These are phyloP conservation scores for Goniozus legneri DNA, from an alignment of 1,140 invertebrate genomes.

Conservation along the genomic window DNA sequence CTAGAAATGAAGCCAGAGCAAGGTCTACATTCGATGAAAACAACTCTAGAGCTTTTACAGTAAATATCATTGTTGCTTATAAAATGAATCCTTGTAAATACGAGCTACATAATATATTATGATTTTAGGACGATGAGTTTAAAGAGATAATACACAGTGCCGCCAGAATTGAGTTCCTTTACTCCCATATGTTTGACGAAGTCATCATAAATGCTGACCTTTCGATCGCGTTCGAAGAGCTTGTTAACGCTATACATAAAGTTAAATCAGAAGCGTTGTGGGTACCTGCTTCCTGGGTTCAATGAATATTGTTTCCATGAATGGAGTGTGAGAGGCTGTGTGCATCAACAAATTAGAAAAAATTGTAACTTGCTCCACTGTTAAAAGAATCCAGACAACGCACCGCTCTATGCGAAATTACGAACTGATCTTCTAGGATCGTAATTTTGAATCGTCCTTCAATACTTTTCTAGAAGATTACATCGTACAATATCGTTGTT, in stretches of 20 bases:
- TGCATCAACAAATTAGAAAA: too few relatives aligned
- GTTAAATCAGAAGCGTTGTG: constrained; percentile 93
- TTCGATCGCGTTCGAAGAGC: constrained; percentile 79
- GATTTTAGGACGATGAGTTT: constrained; percentile 85
- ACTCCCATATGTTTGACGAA: constrained; percentile 93
- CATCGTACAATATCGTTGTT: neutral
- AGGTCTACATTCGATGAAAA: constrained; percentile 87
- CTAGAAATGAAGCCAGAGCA: constrained; percentile 74
- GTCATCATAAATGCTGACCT: constrained; percentile 89
- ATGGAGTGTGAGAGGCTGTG: neutral
- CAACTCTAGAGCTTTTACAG: constrained; percentile 85
- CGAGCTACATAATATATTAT: neutral
- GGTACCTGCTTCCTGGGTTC: constrained; percentile 94
- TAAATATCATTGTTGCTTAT: constrained; percentile 45
- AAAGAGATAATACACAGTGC: constrained; percentile 83
- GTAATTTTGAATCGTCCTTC: too few relatives aligned
- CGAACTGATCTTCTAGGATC: too few relatives aligned
- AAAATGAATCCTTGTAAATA: neutral
- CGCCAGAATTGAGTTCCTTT: constrained; percentile 88
- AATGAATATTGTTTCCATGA: constrained; percentile 53
- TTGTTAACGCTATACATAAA: constrained; percentile 76
- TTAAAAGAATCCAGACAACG: too few relatives aligned
- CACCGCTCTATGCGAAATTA: too few relatives aligned
- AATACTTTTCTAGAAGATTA: too few relatives aligned
- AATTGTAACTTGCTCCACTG: too few relatives aligned